A percentile compares a stretch with the other conserved stretches of the same genome.
Evolutionary conservation across 2,888 invertebrate genomes (phyloP).

Genomic region (Thecophora atra): DNA sequence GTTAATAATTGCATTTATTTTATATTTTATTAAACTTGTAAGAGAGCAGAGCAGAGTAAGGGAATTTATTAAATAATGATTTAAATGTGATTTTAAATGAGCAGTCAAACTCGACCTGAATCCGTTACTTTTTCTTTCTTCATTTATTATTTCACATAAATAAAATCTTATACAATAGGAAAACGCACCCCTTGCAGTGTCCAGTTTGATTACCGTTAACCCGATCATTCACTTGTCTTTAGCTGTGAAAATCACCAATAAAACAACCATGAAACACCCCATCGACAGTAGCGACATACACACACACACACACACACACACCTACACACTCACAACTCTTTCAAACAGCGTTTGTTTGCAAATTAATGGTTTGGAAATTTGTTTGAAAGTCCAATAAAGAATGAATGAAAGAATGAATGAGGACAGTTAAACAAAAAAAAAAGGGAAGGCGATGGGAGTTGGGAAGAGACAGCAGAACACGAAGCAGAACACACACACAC

Average conservation of each 20-base stretch:
- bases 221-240: background rate
- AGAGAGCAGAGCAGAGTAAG: too few species aligned
- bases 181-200: too few species aligned
- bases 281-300: constrained; percentile 9
- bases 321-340: constrained; percentile 5
- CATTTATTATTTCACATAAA: too few species aligned
- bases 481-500: background rate
- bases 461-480: background rate
- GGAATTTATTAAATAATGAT: too few species aligned
- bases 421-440: background rate
- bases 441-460: too few species aligned
- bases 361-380: constrained; percentile 56
- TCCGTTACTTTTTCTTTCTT: too few species aligned
- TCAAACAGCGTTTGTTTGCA: constrained; percentile 44
- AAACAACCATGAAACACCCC: constrained; percentile 1
- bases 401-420: background rate
- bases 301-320: constrained; percentile 18
- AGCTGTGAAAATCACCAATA: background rate
- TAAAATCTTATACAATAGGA: too few species aligned
- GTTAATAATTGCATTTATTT: too few species aligned
- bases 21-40: too few species aligned
- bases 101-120: too few species aligned
- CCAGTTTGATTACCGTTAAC: too few species aligned
- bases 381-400: constrained; percentile 39
- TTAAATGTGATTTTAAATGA: too few species aligned